phyloP scores from a whole-genome alignment of 2,888 invertebrate genomes.

The Sisyra nigra region DNA sequence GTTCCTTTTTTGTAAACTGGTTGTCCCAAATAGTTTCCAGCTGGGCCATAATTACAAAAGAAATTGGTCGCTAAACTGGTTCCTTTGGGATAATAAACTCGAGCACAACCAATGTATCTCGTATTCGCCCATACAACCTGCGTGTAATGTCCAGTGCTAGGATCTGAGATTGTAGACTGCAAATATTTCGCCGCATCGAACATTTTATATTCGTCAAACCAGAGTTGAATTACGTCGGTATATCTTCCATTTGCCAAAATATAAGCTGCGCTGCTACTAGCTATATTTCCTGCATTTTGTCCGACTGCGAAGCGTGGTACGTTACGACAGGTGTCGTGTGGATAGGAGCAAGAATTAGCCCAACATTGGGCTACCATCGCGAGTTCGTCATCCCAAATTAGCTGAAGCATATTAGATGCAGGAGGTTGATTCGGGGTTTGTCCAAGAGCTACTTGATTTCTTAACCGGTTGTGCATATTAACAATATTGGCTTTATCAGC shows the following conservation, averaged over 20 bases:
- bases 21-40: not conserved
- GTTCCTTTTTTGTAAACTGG: not conserved
- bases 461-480: not conserved
- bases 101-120: no score
- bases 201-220: no score
- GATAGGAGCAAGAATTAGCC: not conserved
- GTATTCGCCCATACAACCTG: no score
- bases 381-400: not conserved
- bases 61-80: not conserved
- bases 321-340: not conserved
- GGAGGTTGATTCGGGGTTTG: not conserved
- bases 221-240: no score
- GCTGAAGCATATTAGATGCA: not conserved
- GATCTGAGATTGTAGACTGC: no score
- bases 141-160: no score
- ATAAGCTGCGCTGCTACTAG: no score
- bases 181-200: no score
- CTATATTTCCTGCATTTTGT: not conserved
- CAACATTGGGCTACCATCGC: not conserved
- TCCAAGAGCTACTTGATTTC: not conserved
- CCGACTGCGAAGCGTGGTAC: not conserved
- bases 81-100: no score
- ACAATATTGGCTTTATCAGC: not conserved
- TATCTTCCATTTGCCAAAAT: no score
- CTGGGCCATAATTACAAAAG: not conserved